Conservation (phyloP, 2,888 invertebrate genomes). For the Nineta flava region DNA sequence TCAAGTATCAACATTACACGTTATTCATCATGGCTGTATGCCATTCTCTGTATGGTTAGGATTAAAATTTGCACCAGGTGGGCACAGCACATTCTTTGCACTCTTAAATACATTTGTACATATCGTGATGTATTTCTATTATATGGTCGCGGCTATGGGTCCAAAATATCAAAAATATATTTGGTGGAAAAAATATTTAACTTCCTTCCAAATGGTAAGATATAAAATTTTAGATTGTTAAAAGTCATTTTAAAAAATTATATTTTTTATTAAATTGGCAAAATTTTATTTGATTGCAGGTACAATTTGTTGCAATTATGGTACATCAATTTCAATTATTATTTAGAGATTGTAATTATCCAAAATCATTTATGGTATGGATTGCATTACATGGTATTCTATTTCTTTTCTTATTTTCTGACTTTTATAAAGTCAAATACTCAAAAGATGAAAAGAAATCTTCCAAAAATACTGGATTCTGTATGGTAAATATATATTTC, state of each 20-base stretch:
- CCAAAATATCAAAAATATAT: constrained; percentile 84
- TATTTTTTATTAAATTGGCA: not conserved
- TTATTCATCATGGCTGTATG: constrained; percentile 92
- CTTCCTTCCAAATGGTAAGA: constrained; percentile 75
- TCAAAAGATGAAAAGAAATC: constrained; percentile 25
- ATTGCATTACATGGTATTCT: constrained; percentile 87
- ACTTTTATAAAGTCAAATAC: constrained; percentile 83
- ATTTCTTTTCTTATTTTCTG: constrained; percentile 86
- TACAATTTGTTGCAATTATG: constrained; percentile 86
- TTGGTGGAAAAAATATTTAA: constrained; percentile 97
- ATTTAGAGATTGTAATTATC: constrained; percentile 83
- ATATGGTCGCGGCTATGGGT: constrained; percentile 89
- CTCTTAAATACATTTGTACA: constrained; percentile 90
- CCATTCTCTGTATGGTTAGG: constrained; percentile 92
- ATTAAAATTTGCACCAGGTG: constrained; percentile 88
- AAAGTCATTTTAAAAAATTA: constrained; percentile 16
- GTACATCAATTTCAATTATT: constrained; percentile 81
- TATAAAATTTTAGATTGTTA: constrained; percentile 22
- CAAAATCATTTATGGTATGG: constrained; percentile 81
- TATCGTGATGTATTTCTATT: constrained; percentile 95
- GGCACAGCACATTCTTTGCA: constrained; percentile 93
- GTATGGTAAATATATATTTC: constrained; percentile 46
- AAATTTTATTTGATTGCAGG: constrained; percentile 32
- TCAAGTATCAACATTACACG: constrained; percentile 81
- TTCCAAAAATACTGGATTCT: constrained; percentile 32